phyloP scores from a whole-genome alignment of 2,888 invertebrate species.

The Eilema sororculum region DNA sequence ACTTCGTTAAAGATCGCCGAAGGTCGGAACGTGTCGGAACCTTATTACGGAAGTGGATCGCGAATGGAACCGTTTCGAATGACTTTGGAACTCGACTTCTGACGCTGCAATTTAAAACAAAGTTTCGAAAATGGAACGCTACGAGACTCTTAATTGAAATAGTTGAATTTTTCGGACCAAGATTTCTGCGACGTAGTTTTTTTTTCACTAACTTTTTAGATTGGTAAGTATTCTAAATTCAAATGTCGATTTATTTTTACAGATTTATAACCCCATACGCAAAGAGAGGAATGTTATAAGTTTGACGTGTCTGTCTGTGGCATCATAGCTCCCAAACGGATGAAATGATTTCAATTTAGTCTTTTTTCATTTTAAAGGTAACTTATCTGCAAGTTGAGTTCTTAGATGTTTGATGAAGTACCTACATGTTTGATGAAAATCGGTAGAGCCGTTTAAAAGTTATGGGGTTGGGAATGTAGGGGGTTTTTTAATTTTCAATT shows the following conservation, averaged over 20 bases:
- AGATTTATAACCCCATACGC: background rate
- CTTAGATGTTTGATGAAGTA: too few species aligned
- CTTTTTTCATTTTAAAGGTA: too few species aligned
- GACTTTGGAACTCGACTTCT: constrained; percentile 66
- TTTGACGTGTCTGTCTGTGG: too few species aligned
- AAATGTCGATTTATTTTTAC: constrained; percentile 41
- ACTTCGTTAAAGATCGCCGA: constrained; percentile 61
- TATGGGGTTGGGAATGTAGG: too few species aligned
- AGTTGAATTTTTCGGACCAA: constrained; percentile 68
- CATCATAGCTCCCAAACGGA: too few species aligned
- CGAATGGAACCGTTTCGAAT: constrained; percentile 59
- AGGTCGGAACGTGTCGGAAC: constrained; percentile 64
- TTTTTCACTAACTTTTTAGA: constrained; percentile 25
- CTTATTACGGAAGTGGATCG: constrained; percentile 60
- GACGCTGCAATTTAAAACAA: constrained; percentile 74
- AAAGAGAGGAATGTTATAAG: too few species aligned
- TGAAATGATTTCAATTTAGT: too few species aligned
- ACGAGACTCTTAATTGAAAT: constrained; percentile 80
- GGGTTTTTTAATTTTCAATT: too few species aligned
- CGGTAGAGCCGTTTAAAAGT: too few species aligned
- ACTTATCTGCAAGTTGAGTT: too few species aligned
- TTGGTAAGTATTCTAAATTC: constrained; percentile 42
- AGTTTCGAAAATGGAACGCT: constrained; percentile 74
- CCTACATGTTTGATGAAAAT: too few species aligned
- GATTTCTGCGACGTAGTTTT: constrained; percentile 41